Conservation (phyloP, 2,797 vertebrate species). For the Champsocephalus gunnari region DNA sequence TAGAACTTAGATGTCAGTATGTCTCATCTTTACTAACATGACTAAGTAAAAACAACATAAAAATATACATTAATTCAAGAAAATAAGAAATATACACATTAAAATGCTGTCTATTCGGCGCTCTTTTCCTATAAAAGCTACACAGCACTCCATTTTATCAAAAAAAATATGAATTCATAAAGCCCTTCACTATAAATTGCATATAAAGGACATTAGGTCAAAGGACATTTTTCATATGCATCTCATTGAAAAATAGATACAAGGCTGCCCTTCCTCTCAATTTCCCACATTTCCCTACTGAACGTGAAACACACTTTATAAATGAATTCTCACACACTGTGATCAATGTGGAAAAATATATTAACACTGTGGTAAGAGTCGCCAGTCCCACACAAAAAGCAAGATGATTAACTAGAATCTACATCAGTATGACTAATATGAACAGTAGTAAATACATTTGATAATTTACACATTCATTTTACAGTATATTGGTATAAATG, state of each 20-base stretch:
- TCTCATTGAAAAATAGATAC: slow-evolving; percentile 41
- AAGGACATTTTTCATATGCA: slow-evolving; percentile 62
- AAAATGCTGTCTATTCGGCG: not conserved
- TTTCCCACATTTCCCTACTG: slow-evolving; percentile 46
- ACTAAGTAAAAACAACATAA: not conserved
- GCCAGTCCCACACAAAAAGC: slow-evolving; percentile 24
- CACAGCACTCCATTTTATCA: not conserved
- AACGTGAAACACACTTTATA: slow-evolving; percentile 40
- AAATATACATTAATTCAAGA: not conserved
- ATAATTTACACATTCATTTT: not conserved
- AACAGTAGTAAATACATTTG: not conserved
- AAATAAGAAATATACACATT: not conserved
- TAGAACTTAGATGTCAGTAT: not conserved
- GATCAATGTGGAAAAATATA: slow-evolving; percentile 10
- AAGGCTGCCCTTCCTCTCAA: slow-evolving; percentile 24
- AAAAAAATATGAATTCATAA: slow-evolving; percentile 31
- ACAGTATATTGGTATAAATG: not conserved
- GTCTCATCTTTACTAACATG: not conserved
- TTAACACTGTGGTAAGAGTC: slow-evolving; percentile 8
- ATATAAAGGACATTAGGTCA: slow-evolving; percentile 70
- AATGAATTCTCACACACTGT: slow-evolving; percentile 39
- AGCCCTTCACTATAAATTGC: slow-evolving; percentile 40
- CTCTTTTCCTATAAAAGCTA: not conserved
- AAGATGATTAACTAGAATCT: not conserved
- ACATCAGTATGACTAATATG: not conserved